phyloP scores from a whole-genome alignment of 2,113 vertebrate genomes.

The Tupaia tana region DNA sequence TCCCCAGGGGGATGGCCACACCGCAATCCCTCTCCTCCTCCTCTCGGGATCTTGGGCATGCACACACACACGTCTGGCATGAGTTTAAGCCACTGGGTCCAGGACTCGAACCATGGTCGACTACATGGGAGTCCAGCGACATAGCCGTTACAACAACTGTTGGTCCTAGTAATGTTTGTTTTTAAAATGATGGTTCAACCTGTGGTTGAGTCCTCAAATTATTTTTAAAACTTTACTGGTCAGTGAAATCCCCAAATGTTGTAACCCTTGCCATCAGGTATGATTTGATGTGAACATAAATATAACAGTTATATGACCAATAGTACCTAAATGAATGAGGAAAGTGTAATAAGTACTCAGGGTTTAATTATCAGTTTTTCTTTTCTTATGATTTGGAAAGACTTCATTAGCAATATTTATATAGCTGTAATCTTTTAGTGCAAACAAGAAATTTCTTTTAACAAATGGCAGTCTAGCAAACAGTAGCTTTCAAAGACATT shows the following conservation, averaged over 20 bases:
- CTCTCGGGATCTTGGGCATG: too few relatives aligned
- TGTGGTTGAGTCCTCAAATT: background rate
- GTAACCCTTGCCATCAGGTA: background rate
- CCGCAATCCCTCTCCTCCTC: too few relatives aligned
- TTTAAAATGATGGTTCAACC: background rate
- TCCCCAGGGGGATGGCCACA: too few relatives aligned
- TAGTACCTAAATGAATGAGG: background rate
- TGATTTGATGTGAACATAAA: conserved; percentile 4
- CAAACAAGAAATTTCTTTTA: background rate
- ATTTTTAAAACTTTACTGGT: background rate
- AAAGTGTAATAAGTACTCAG: background rate
- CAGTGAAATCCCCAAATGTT: background rate
- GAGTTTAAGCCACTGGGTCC: too few relatives aligned
- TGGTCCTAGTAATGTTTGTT: background rate
- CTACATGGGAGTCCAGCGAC: too few relatives aligned
- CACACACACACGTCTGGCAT: too few relatives aligned
- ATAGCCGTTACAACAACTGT: too few relatives aligned
- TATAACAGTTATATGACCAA: background rate
- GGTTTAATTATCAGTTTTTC: background rate
- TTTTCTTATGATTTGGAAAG: conserved; percentile 3
- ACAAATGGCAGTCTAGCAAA: background rate
- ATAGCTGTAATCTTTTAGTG: background rate
- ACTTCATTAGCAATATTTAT: conserved; percentile 20
- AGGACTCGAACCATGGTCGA: too few relatives aligned
- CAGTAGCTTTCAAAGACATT: background rate